Base-by-base conservation (phyloP, 2,888 invertebrate species). In the Aleiodes leptofemur region DNA sequence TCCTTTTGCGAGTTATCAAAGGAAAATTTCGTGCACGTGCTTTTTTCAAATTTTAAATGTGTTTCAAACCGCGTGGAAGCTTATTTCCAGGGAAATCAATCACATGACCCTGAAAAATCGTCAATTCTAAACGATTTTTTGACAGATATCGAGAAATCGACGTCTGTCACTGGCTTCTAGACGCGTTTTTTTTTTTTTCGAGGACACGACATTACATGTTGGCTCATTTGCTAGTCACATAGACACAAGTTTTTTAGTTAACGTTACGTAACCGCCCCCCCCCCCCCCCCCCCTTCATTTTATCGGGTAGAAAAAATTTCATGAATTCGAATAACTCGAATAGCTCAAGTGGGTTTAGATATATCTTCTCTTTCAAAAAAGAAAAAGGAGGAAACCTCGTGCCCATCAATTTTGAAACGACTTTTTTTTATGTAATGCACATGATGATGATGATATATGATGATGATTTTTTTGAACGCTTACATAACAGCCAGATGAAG, bases 401-500 rank as follows among this genome's bases (percentile, higher is more conserved):
- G 59, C 43, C 57, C 34, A 53, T 53, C 61, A 72, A 38, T 66
- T 69, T 73, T 69, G 23, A 53, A 69, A 72, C 50, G 29, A 23
- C 3, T 4, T 6, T 34, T 59, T 73, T 71, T 82, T 83, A 82
- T 81, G 80, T 84, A 83, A 82, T 76, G 57, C 23, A 23, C 23
- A 23, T 23, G 23, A 23, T 23, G 23, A 23, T 23, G 23, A 23
- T 23, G 23, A 23, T 23, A 23, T 23, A 23, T 23, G 56, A 73
- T 66, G 53, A 57, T 50, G n/a, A 7, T 7, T 9, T 57, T 61
- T 53, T 43, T 72, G 14, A 16, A 7, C 48, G 31, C 38, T 72
- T 76, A 70, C 59, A 34, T 64, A 59, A 38, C 50, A 69, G 55
- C 61, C 23, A 1, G 59, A 56, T 23, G 34, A 64, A 73, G 5